Conservation (phyloP, 2,888 invertebrate genomes). For the Nymphalis urticae region DNA sequence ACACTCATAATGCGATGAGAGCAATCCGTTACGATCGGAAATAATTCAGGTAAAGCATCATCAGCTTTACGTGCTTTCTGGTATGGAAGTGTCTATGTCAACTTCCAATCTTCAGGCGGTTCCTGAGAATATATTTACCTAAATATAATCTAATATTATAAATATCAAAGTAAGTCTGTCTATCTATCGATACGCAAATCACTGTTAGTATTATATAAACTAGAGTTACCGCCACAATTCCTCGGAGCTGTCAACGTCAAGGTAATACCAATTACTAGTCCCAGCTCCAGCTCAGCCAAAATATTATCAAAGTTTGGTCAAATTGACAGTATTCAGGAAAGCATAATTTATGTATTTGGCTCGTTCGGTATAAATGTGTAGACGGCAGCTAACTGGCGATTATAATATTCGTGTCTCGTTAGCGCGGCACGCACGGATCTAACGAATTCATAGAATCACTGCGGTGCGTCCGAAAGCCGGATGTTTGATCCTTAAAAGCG, state of each 20-base stretch:
- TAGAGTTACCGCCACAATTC: not conserved
- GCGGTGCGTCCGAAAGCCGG: constrained; percentile 14
- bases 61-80: no score
- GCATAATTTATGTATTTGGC: constrained; percentile 31
- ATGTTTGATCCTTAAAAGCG: constrained; percentile 9
- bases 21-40: no score
- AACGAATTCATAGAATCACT: constrained; percentile 26
- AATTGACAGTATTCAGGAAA: constrained; percentile 17
- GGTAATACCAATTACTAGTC: not conserved
- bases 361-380: not conserved
- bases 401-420: constrained; percentile 46
- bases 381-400: constrained; percentile 30
- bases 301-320: not conserved
- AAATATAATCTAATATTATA: no score
- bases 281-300: not conserved
- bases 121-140: no score
- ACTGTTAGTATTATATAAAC: not conserved
- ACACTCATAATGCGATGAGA: no score
- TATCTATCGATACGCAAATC: no score
- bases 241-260: constrained; percentile 1
- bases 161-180: no score
- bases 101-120: no score
- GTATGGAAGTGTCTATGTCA: no score
- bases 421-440: constrained; percentile 24
- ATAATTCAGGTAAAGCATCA: no score